A percentile compares a stretch with the other conserved stretches of the same genome.
Evolutionary conservation across 2,797 vertebrate genomes (phyloP).

Genomic region (Halcyon chelicuti): DNA sequence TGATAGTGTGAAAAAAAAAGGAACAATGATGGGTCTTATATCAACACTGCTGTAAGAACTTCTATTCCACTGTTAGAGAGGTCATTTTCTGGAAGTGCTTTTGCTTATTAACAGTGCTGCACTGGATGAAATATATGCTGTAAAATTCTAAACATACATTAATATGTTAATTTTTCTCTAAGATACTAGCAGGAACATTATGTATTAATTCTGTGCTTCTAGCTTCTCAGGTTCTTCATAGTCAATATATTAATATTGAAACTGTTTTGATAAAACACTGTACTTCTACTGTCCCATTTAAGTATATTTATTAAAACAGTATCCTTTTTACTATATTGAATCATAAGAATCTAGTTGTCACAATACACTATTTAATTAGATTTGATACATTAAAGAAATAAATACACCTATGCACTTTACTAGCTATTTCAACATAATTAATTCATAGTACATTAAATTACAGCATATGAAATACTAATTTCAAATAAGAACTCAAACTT

Average conservation of each 20-base stretch:
- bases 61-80: background rate
- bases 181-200: background rate
- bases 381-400: background rate
- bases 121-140: background rate
- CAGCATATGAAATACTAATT: background rate
- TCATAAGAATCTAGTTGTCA: background rate
- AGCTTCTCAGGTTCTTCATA: background rate
- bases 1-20: too few relatives aligned
- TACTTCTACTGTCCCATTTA: background rate
- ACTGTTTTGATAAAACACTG: background rate
- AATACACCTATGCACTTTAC: background rate
- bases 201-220: background rate
- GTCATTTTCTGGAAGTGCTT: background rate
- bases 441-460: background rate
- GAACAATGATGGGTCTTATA: background rate
- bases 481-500: background rate
- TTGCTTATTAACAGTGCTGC: background rate
- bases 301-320: background rate
- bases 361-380: background rate
- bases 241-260: background rate
- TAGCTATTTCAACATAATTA: background rate
- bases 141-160: background rate
- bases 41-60: background rate
- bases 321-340: background rate
- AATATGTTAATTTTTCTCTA: background rate